Evolutionary conservation across 2,888 invertebrate species (phyloP).

Genomic region (Lithodes maja): DNA sequence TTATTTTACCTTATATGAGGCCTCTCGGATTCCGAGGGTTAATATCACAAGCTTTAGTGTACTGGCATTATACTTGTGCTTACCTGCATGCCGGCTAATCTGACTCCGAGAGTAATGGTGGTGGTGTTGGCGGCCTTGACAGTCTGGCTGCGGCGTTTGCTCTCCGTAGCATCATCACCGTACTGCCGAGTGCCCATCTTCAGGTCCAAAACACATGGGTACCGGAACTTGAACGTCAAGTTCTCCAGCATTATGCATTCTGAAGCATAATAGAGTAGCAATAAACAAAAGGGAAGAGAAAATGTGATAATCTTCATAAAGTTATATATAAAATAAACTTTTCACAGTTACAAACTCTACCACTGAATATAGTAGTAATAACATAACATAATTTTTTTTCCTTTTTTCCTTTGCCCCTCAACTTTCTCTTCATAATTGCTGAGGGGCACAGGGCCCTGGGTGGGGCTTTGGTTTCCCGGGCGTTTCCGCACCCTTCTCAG

Average conservation of each 20-base stretch:
- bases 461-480: too few relatives aligned
- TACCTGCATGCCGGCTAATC: conserved; percentile 78
- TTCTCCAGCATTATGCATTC: conserved; percentile 80
- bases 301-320: neutral
- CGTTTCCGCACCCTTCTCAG: too few relatives aligned
- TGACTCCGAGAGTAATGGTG: conserved; percentile 77
- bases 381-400: too few relatives aligned
- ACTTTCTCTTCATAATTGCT: too few relatives aligned
- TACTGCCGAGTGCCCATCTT: conserved; percentile 79
- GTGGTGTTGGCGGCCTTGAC: conserved; percentile 77
- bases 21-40: too few relatives aligned
- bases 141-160: conserved; percentile 77
- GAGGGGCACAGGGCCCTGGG: too few relatives aligned
- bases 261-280: conserved; percentile 67
- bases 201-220: conserved; percentile 78
- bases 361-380: neutral
- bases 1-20: too few relatives aligned
- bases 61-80: too few relatives aligned
- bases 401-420: too few relatives aligned
- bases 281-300: neutral
- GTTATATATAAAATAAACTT: neutral
- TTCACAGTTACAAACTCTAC: neutral
- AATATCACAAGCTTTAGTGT: too few relatives aligned
- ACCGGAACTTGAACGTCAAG: conserved; percentile 77
- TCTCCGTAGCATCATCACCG: conserved; percentile 77